Evolutionary conservation across 2,888 invertebrate species (phyloP).

Genomic region (Chymomyza caudatula): DNA sequence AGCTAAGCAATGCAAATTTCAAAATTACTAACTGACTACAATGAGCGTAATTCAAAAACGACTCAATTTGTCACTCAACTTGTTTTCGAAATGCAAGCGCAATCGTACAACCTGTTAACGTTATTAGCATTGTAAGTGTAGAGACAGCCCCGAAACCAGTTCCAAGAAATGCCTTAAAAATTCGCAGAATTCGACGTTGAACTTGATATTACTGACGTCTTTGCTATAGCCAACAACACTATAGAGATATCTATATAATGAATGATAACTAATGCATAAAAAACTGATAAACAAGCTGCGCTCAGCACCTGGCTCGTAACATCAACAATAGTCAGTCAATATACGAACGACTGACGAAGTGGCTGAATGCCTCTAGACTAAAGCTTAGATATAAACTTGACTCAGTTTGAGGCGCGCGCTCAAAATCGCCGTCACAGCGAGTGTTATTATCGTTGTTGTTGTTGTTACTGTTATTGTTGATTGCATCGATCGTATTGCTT

Average conservation of each 20-base stretch:
- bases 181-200: slow-evolving; percentile 50
- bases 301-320: background rate
- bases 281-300: background rate
- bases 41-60: slow-evolving; percentile 21
- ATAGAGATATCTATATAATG: background rate
- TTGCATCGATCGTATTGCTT: slow-evolving; percentile 45
- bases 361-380: background rate
- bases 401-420: background rate
- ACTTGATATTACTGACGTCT: background rate
- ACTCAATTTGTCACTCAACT: slow-evolving; percentile 60
- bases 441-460: background rate
- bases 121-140: background rate
- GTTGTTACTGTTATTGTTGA: slow-evolving; percentile 2
- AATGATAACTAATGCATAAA: background rate
- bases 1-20: slow-evolving; percentile 60
- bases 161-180: slow-evolving; percentile 51
- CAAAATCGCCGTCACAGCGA: background rate
- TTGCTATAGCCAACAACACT: background rate
- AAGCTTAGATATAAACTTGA: background rate
- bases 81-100: slow-evolving; percentile 30
- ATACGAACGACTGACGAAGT: background rate
- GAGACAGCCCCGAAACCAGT: slow-evolving; percentile 45
- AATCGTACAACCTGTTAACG: too few relatives aligned
- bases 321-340: background rate
- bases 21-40: slow-evolving; percentile 12